Percentiles rank a stretch among this genome's conserved stretches.
phyloP scores from a whole-genome alignment of 2,797 vertebrate species.

The Muscicapa striata region DNA sequence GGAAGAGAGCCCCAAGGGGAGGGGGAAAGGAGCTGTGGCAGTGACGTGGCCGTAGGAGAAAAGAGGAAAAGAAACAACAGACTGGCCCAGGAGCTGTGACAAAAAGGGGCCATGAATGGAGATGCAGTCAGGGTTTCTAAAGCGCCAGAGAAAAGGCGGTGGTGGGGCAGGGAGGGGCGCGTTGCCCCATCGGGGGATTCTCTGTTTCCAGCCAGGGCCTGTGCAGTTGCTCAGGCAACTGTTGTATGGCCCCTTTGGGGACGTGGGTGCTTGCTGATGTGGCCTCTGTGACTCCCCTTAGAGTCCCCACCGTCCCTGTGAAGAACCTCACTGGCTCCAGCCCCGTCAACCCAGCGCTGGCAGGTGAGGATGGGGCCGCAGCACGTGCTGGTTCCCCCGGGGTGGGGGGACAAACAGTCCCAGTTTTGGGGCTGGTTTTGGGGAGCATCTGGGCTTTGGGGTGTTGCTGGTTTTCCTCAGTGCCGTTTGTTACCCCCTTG shows the following conservation, averaged over 20 bases:
- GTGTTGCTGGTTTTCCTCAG: neutral
- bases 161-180: neutral
- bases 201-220: conserved; percentile 22
- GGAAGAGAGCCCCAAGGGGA: conserved; percentile 53
- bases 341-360: conserved; percentile 90
- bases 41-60: neutral
- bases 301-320: conserved; percentile 93
- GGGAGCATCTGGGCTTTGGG: too few species aligned
- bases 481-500: rapidly evolving
- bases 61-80: conserved; percentile 36
- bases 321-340: conserved; percentile 94
- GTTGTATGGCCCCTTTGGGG: conserved; percentile 8
- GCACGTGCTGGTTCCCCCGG: rapidly evolving
- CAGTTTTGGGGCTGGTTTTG: rapidly evolving
- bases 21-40: neutral
- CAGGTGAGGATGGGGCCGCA: conserved; percentile 78
- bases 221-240: conserved; percentile 66
- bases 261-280: neutral
- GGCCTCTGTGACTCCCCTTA: conserved; percentile 59
- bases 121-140: conserved; percentile 64
- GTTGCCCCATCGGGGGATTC: neutral
- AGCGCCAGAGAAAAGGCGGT: conserved; percentile 37
- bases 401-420: neutral
- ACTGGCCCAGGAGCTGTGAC: conserved; percentile 10
- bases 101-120: conserved; percentile 74